Evolutionary conservation across 2,113 vertebrate species (phyloP).

Genomic region (Sinocyclocheilus anophthalmus): DNA sequence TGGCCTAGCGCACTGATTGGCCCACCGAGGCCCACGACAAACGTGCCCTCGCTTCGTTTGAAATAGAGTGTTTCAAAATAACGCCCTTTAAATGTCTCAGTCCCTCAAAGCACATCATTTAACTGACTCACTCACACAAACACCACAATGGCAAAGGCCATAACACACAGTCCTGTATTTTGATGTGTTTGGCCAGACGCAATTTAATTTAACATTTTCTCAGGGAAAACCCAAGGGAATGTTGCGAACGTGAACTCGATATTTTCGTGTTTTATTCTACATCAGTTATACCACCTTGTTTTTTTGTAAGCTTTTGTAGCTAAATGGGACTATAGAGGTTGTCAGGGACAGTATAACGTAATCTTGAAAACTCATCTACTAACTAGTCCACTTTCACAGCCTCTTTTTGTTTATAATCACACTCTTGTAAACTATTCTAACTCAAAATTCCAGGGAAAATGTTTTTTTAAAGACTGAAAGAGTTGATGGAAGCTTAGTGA

Average conservation of each 20-base stretch:
- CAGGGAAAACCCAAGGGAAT: slow-evolving; percentile 43
- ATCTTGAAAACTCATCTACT: too few species aligned
- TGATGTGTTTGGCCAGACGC: slow-evolving; percentile 65
- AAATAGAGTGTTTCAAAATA: slow-evolving; percentile 5
- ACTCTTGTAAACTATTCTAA: background rate
- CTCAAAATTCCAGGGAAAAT: background rate
- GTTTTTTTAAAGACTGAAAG: background rate
- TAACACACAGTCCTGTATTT: slow-evolving; percentile 53
- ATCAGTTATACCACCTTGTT: too few species aligned
- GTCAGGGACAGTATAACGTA: too few species aligned
- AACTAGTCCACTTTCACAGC: too few species aligned
- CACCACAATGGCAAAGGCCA: slow-evolving; percentile 25
- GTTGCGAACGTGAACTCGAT: background rate
- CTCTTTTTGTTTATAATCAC: background rate
- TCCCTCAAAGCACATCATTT: slow-evolving; percentile 7
- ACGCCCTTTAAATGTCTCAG: slow-evolving; percentile 23
- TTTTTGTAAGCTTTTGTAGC: background rate
- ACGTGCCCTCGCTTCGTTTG: slow-evolving; percentile 4
- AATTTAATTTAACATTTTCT: slow-evolving; percentile 66
- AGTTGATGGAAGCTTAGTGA: background rate
- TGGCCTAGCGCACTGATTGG: slow-evolving; percentile 56
- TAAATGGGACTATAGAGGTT: background rate
- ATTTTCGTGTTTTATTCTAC: too few species aligned
- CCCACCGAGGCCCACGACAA: background rate
- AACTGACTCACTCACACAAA: slow-evolving; percentile 15